Evolutionary conservation across 2,797 vertebrate species (phyloP), one percentile per base, ranked within the genome.

Genomic region (Falco berigora): DNA sequence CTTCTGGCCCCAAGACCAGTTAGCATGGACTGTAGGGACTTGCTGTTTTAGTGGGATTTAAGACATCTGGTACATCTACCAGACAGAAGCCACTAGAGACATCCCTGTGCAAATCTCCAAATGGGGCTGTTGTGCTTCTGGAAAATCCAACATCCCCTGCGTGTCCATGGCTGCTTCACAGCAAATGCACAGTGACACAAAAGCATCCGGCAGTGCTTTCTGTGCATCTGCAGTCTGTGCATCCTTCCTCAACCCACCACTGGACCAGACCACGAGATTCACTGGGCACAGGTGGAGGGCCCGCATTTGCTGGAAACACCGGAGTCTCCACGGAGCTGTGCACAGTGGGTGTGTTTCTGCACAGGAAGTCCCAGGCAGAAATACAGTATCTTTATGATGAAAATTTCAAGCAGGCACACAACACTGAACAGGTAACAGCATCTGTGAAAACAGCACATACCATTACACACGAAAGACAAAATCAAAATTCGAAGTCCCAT

Each of bases 251-350:
- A 10, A 15, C n/a, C 49, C 40, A 14, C 47, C 13, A 4, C 18
- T 6, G 23, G 71, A 14, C 38, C n/a, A 10, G 47, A 10, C 42
- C 25, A 27, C 3, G 4, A 14, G 22, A 21, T 30, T 17, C 46
- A 21, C 36, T 5, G 24, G 32, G 32, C 25, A 27, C 1, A 0
- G 7, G 13, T 2, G 1, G 42, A 47, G 42, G 8, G 4, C 12
- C 20, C 0, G 2, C 42, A 6, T 30, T 25, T 25, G 14, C 44
- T 42, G 52, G 62, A 13, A 36, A 30, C 12, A 25, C 18, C 18
- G 5, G 34, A 46, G 59, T 11, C 49, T 22, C 63, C 4, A 2
- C 6, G 4, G 36, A 7, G 44, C 14, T 11, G 21, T 6, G 21
- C 32, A 8, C 30, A 1, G 24, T 5, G 47, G 25, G 27, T 12